Evolutionary conservation across 1,140 invertebrate genomes (phyloP).

Genomic region (Danaus plexippus): DNA sequence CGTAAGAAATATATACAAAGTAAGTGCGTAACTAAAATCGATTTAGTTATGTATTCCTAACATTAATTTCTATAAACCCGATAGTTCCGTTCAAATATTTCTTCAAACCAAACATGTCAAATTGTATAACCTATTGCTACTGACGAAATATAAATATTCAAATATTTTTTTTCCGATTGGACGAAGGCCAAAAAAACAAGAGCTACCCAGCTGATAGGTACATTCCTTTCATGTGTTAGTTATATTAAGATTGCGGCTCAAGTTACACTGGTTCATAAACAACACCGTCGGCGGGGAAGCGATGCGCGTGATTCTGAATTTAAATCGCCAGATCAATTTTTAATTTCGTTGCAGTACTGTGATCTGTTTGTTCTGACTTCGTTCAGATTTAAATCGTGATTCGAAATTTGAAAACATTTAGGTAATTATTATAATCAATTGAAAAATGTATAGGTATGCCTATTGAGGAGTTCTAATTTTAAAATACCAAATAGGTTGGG

Average conservation of each 20-base stretch:
- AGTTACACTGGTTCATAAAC: slow-evolving; percentile 24
- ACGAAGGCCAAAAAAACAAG: slow-evolving; percentile 15
- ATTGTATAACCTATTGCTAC: slow-evolving; percentile 17
- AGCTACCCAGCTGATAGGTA: neutral
- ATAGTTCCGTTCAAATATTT: too few relatives aligned
- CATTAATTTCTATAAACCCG: too few relatives aligned
- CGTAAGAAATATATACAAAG: too few relatives aligned
- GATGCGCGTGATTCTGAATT: slow-evolving; percentile 50
- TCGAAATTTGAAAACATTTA: too few relatives aligned
- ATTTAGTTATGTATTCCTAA: too few relatives aligned
- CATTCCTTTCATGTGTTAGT: slow-evolving; percentile 8
- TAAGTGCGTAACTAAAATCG: too few relatives aligned
- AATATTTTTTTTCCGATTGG: slow-evolving; percentile 16
- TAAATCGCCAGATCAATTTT: slow-evolving; percentile 59
- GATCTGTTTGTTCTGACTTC: too few relatives aligned
- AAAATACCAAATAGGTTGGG: too few relatives aligned
- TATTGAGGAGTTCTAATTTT: too few relatives aligned
- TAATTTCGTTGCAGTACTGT: slow-evolving; percentile 38
- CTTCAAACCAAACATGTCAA: slow-evolving; percentile 15
- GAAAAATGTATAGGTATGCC: too few relatives aligned
- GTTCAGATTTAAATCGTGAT: too few relatives aligned
- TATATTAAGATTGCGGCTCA: slow-evolving; percentile 12
- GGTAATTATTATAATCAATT: too few relatives aligned
- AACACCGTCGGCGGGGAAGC: slow-evolving; percentile 28
- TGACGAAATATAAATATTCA: slow-evolving; percentile 16